Base-by-base conservation (phyloP, 2,797 vertebrate genomes). In the Anniella stebbinsi region DNA sequence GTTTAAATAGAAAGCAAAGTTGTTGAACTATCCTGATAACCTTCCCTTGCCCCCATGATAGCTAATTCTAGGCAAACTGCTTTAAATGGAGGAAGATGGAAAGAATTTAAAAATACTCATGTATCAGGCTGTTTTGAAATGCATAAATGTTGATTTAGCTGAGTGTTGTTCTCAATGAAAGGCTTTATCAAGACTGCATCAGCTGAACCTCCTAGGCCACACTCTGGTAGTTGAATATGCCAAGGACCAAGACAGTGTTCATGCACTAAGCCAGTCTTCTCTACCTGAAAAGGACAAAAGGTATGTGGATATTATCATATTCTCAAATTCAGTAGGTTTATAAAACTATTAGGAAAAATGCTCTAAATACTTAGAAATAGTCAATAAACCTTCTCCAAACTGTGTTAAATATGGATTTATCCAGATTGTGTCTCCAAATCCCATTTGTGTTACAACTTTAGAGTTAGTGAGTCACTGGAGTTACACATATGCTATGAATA, bases 151-250 rank as follows among this genome's bases (percentile, higher is more conserved):
- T 89, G 48, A 54, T 66, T 80, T 91, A 66, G 72, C 45, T 73
- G 72, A 51, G 2, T 92, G 0, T 76, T 89, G 0, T 69, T 60
- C 94, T 87, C 91, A 18, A 94, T 92, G 91, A 21, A 95, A 99
- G 99, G 99, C 98, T 92, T 96, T 99, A 51, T 96, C 94, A 85
- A 98, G 98, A 94, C 97, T 99, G 28, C 99, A 99, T 96, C 99
- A 99, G 95, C 95, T 99, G 88, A 98, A 98, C 84, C 95, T 99
- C 92, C 96, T 99, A 89, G 98, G 98, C 92, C 98, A 97, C 84
- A 98, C 98, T 0, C 98, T 99, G 85, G 98, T 99, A 77, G 99
- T 97, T 82, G 98, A 99, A 96, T 99, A 98, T 97, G 98, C 98
- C 0, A 99, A 98, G 97, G 98, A 98, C 36, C 98, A 99, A 94